Conservation (phyloP, 2,113 vertebrate genomes). For the Xyrauchen texanus region DNA sequence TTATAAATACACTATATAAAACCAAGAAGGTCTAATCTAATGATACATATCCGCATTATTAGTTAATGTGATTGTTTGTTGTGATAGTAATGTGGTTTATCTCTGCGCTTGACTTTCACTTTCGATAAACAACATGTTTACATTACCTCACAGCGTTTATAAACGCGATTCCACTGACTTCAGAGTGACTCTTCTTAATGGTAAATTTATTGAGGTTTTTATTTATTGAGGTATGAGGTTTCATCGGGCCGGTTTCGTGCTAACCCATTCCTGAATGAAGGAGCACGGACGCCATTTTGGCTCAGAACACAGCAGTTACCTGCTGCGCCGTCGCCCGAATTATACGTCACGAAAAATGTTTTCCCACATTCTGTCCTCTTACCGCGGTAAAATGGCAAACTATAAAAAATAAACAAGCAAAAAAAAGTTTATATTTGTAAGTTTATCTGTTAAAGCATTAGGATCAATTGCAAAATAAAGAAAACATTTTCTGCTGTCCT, state of each 20-base stretch:
- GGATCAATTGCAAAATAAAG: too few species aligned
- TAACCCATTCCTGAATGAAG: conserved; percentile 57
- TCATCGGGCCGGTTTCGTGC: conserved; percentile 8
- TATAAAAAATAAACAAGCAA: too few species aligned
- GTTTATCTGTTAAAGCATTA: too few species aligned
- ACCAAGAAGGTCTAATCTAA: not conserved
- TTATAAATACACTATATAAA: not conserved
- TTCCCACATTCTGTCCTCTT: not conserved
- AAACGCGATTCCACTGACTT: not conserved
- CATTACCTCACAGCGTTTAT: conserved; percentile 43
- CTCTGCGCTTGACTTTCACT: conserved; percentile 24
- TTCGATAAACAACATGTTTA: not conserved
- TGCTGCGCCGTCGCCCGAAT: not conserved
- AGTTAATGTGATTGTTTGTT: not conserved
- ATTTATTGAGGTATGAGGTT: too few species aligned
- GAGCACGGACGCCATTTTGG: conserved; percentile 62
- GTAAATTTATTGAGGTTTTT: too few species aligned
- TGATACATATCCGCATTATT: not conserved
- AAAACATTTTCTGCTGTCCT: too few species aligned
- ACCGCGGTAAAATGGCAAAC: too few species aligned
- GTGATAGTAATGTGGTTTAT: not conserved
- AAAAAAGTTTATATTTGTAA: too few species aligned
- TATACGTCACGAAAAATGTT: not conserved
- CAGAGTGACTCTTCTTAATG: not conserved
- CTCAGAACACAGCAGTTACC: conserved; percentile 55